Evolutionary conservation across 2,113 vertebrate genomes (phyloP).

Genomic region (Colossoma macropomum): DNA sequence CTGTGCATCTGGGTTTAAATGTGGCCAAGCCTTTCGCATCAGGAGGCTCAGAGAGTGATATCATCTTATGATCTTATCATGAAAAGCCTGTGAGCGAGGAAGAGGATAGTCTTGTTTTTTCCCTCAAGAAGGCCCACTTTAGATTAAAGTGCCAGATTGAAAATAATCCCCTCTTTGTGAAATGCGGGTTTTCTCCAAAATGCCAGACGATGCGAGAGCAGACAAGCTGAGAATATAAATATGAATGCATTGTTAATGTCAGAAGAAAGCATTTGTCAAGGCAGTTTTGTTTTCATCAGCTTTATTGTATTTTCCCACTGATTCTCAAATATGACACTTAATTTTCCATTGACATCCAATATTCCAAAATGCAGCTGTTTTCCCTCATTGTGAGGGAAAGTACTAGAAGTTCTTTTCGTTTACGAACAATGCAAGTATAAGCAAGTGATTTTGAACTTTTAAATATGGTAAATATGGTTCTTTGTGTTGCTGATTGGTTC

Average conservation of each 20-base stretch:
- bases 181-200: background rate
- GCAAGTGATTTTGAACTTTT: background rate
- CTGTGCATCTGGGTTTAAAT: background rate
- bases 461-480: background rate
- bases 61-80: conserved; percentile 11
- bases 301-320: background rate
- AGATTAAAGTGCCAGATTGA: background rate
- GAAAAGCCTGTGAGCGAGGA: background rate
- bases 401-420: background rate
- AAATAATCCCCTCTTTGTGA: background rate
- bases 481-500: background rate
- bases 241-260: background rate
- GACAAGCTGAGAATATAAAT: background rate
- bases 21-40: background rate
- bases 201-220: background rate
- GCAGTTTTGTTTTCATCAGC: background rate
- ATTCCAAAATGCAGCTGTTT: background rate
- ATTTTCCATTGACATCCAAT: background rate
- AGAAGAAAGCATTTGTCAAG: background rate
- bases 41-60: background rate
- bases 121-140: background rate
- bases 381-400: background rate
- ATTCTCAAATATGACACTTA: background rate
- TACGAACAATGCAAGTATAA: background rate
- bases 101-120: background rate